Percentiles rank a stretch among this genome's conserved stretches.
Conservation (phyloP, 1,140 invertebrate species). For the Galleria mellonella region DNA sequence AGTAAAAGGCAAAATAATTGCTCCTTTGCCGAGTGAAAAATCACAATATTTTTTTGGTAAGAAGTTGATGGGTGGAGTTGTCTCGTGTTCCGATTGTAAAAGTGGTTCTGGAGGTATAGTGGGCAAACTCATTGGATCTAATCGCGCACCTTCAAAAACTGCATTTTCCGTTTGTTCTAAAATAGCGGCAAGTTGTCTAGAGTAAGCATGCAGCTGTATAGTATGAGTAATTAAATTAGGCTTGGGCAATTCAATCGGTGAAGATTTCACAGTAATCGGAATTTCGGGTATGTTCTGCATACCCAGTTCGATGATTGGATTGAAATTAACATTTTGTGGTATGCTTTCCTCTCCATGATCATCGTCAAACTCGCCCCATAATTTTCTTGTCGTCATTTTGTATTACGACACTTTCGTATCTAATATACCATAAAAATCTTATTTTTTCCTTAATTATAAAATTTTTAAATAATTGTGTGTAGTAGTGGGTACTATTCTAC, state of each 20-base stretch:
- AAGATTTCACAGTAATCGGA: slow-evolving; percentile 58
- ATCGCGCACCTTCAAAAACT: slow-evolving; percentile 40
- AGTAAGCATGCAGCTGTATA: slow-evolving; percentile 51
- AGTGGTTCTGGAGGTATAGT: slow-evolving; percentile 37
- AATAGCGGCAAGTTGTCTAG: slow-evolving; percentile 43
- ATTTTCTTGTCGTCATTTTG: slow-evolving; percentile 42
- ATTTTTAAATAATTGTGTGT: too few species aligned
- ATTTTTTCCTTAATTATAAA: too few species aligned
- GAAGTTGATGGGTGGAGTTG: slow-evolving; percentile 49
- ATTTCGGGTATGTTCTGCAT: slow-evolving; percentile 69
- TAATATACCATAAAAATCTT: too few species aligned
- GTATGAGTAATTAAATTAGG: slow-evolving; percentile 61
- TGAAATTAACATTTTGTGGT: slow-evolving; percentile 65
- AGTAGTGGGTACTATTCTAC: too few species aligned
- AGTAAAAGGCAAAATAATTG: slow-evolving; percentile 52
- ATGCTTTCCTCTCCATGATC: slow-evolving; percentile 42
- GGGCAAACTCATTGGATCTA: slow-evolving; percentile 49
- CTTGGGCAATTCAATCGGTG: slow-evolving; percentile 57
- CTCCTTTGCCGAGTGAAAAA: slow-evolving; percentile 61
- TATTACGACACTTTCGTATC: too few species aligned
- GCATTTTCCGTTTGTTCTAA: slow-evolving; percentile 52
- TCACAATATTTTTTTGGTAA: slow-evolving; percentile 60
- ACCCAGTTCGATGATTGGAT: slow-evolving; percentile 67
- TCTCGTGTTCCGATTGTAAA: slow-evolving; percentile 43
- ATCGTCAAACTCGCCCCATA: slow-evolving; percentile 67